Base-by-base conservation (phyloP, 2,113 vertebrate genomes). In the Canis aureus region DNA sequence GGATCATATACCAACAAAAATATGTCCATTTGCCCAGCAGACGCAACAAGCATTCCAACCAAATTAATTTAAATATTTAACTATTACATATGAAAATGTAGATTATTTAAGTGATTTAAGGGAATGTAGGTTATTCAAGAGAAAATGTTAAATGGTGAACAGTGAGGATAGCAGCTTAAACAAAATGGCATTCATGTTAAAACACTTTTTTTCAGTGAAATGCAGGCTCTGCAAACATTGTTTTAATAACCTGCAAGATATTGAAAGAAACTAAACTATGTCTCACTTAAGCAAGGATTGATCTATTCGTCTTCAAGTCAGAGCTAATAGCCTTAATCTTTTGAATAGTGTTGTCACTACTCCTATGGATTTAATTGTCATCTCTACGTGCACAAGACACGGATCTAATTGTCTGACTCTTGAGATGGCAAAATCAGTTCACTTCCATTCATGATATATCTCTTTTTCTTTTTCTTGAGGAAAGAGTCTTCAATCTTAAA, bases 301-400 rank as follows among this genome's bases (percentile, higher is more conserved):
- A 97, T 85, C 89, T 95, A 8, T 81, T 94, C 66, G 38, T 78
- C 32, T 93, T 90, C 66, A 85, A 78, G n/a, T 89, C 71, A 93
- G 20, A 91, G n/a, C 1, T 78, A 69, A 91, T 43, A 91, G 57
- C 69, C 25, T 53, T 74, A 88, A 83, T 85, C 38, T 95, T 89
- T 85, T 85, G 81, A 95, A 73, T n/a, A 55, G 76, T 88, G 15
- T 71, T 78, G 13, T 94, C 53, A 86, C 38, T 60, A 15, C 2
- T 93, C 66, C 82, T 76, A 79, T 29, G 66, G 57, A 97, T 93
- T 95, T 94, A 94, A 91, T 95, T 91, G 60, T 76, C 86, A 57
- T 67, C 53, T 97, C 29, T 59, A 25, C 66, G 53, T 62, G 59
- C 9, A 60, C n/a, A 74, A 78, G 62, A 64, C 57, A 66, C 22